Evolutionary conservation across 1,140 invertebrate genomes (phyloP).

Genomic region (Nebria ingens): DNA sequence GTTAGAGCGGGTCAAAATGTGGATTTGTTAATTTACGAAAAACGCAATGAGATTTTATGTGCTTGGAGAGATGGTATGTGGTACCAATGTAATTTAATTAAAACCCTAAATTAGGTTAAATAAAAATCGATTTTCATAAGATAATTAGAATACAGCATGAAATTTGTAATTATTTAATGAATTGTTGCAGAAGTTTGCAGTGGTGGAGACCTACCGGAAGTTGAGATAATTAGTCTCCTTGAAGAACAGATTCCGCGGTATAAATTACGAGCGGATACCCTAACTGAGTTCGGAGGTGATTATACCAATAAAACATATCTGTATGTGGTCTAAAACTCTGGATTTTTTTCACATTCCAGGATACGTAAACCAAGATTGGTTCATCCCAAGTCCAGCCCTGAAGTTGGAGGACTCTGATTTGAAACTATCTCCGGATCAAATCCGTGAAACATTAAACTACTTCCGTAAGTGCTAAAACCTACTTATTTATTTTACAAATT

Average conservation of each 20-base stretch:
- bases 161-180: too few species aligned
- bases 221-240: conserved; percentile 88
- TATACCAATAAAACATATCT: neutral
- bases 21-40: conserved; percentile 30
- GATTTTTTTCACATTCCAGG: conserved; percentile 53
- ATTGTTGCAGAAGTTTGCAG: conserved; percentile 70
- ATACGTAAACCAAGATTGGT: conserved; percentile 92
- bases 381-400: conserved; percentile 75
- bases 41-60: conserved; percentile 26
- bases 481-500: too few species aligned
- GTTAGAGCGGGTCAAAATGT: conserved; percentile 23
- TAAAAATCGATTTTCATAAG: too few species aligned
- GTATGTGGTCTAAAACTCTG: conserved; percentile 6
- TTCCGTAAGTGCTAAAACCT: conserved; percentile 94
- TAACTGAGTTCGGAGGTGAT: conserved; percentile 85
- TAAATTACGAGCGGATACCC: conserved; percentile 81
- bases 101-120: conserved; percentile 8
- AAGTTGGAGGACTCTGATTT: conserved; percentile 62
- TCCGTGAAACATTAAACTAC: conserved; percentile 92
- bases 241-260: conserved; percentile 94
- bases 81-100: neutral
- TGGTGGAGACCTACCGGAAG: conserved; percentile 76
- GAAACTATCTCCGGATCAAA: conserved; percentile 85
- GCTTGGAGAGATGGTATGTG: conserved; percentile 32
- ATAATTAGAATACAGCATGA: too few species aligned